These are phyloP conservation scores for Drosophila paucipuncta DNA, from an alignment of 2,888 invertebrate genomes.

Conservation along the genomic window DNA sequence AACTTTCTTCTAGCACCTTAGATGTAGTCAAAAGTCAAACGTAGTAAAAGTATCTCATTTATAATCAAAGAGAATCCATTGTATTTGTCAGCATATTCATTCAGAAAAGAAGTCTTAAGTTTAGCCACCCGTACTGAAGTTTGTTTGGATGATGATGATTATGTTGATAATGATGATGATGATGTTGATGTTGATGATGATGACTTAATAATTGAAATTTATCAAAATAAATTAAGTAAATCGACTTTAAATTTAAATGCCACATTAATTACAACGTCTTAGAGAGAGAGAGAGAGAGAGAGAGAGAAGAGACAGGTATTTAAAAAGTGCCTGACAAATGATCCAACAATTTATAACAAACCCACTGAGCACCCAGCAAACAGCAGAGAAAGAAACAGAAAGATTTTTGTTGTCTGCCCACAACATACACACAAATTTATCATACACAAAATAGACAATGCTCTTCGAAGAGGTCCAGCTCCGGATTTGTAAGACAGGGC, in stretches of 20 bases:
- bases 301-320: conserved; percentile 42
- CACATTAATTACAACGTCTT: conserved; percentile 70
- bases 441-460: conserved; percentile 57
- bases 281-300: neutral
- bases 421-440: conserved; percentile 50
- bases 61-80: conserved; percentile 26
- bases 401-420: conserved; percentile 46
- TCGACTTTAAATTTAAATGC: conserved; percentile 64
- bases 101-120: conserved; percentile 33
- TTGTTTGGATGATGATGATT: conserved; percentile 9
- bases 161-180: conserved; percentile 38
- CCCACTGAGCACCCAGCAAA: conserved; percentile 19
- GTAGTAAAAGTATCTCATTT: conserved; percentile 42
- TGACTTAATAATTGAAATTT: conserved; percentile 72
- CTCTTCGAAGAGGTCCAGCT: conserved; percentile 9
- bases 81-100: conserved; percentile 41
- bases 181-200: conserved; percentile 51
- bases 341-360: conserved; percentile 48
- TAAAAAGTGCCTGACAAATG: conserved; percentile 65
- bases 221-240: conserved; percentile 71
- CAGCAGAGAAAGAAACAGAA: conserved; percentile 14
- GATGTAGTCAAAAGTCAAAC: neutral
- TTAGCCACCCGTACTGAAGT: conserved; percentile 5
- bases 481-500: conserved; percentile 10
- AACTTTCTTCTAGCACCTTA: conserved; percentile 27